Evolutionary conservation across 2,888 invertebrate genomes (phyloP), one percentile per base, ranked within the genome.

Genomic region (Mellilla xanthometata): DNA sequence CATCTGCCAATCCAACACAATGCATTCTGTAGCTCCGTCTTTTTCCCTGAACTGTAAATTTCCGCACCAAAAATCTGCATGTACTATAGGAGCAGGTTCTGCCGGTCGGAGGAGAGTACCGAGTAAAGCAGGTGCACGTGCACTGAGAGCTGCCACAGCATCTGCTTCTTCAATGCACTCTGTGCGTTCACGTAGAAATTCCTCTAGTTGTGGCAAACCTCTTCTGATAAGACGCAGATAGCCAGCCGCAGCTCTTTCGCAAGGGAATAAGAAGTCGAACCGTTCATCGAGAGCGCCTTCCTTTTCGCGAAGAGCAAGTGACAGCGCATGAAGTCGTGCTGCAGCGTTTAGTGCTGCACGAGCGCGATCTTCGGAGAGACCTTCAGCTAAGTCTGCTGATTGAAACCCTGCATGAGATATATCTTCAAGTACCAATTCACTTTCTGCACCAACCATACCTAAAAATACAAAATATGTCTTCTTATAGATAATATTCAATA

Each of bases 51-150:
- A 95, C 49, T 95, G 84, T 9, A 95, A 87, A 78, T 95, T 95
- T 60, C 95, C 95, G 71, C 94, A 94, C 95, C 95, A 95, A 76
- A 95, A 95, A 71, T 95, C 95, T 0, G 95, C 95, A 74, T 95
- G 95, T 0, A 95, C 95, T 48, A 95, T 93, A 3, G 95, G 88
- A 0, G 95, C 94, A 0, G 95, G 95, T 64, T 94, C 95, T 34
- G 93, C 91, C 0, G 95, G 95, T 31, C 93, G 91, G 19, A 95
- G 79, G 4, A 95, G 81, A 2, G 93, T 92, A 11, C 94, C 93
- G 12, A 95, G 94, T 31, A 95, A 90, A 10, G 93, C 92, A 62
- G 94, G 94, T 7, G 95, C 95, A 47, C 92, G 90, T 0, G 93
- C 92, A 52, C 94, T 88, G 3, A 95, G 78, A 2, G 93, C 91